Percentiles rank a stretch among this genome's conserved stretches.
phyloP scores from a whole-genome alignment of 2,113 vertebrate species.

The Melanotaenia duboulayi region DNA sequence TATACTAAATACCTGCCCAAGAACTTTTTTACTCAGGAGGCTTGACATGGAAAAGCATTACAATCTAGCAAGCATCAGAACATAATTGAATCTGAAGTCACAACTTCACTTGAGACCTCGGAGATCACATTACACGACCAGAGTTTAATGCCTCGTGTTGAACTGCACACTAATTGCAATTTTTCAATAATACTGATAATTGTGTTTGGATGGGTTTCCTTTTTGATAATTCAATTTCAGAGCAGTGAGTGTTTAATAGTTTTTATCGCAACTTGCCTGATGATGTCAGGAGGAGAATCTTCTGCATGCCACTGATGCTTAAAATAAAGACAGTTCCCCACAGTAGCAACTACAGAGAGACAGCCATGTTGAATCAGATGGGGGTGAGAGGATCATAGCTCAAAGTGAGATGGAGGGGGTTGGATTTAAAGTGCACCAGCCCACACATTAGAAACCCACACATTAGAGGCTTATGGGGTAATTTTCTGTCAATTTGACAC shows the following conservation, averaged over 20 bases:
- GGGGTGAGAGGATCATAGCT: not conserved
- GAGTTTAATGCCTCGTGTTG: slow-evolving; percentile 43
- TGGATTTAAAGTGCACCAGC: slow-evolving; percentile 47
- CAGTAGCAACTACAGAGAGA: slow-evolving; percentile 3
- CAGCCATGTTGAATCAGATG: not conserved
- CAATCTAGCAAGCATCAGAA: slow-evolving; percentile 58
- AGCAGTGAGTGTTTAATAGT: slow-evolving; percentile 46
- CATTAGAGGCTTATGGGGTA: slow-evolving; percentile 44
- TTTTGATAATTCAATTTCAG: slow-evolving; percentile 55
- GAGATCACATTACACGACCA: slow-evolving; percentile 55
- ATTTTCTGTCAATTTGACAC: slow-evolving; percentile 17
- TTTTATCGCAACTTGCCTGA: slow-evolving; percentile 36
- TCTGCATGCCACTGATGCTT: not conserved
- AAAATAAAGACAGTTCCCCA: slow-evolving; percentile 1
- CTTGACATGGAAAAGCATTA: slow-evolving; percentile 60
- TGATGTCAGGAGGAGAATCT: not conserved
- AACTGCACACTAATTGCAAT: slow-evolving; percentile 39
- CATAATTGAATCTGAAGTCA: slow-evolving; percentile 65
- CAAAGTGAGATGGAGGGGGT: not conserved
- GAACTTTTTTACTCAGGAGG: slow-evolving; percentile 50
- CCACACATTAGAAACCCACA: slow-evolving; percentile 33
- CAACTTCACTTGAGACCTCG: slow-evolving; percentile 38
- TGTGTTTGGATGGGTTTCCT: slow-evolving; percentile 62
- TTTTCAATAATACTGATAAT: slow-evolving; percentile 43
- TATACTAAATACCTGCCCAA: slow-evolving; percentile 30